Conservation (phyloP, 2,888 invertebrate species). For the Atherix ibis region DNA sequence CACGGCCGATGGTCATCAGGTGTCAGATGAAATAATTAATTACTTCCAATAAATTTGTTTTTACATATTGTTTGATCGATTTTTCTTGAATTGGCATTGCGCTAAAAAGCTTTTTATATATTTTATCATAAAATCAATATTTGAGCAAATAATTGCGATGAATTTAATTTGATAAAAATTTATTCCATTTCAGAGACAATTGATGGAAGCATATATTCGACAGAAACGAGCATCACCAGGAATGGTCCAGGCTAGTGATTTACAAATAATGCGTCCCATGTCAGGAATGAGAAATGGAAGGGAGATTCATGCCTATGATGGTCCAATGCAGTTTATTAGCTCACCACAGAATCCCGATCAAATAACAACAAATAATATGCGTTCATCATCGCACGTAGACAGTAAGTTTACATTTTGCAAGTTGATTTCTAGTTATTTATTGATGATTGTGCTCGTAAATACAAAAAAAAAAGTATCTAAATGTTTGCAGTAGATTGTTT, state of each 20-base stretch:
- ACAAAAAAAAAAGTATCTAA: not conserved
- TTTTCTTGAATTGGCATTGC: too few relatives aligned
- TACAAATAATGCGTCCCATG: conserved; percentile 52
- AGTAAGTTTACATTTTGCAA: conserved; percentile 15
- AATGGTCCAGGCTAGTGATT: conserved; percentile 75
- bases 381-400: conserved; percentile 15
- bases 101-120: too few relatives aligned
- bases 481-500: too few relatives aligned
- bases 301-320: conserved; percentile 48
- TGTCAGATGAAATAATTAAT: too few relatives aligned
- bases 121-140: too few relatives aligned
- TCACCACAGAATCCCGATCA: conserved; percentile 68
- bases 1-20: too few relatives aligned
- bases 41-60: too few relatives aligned
- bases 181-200: conserved; percentile 56
- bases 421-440: not conserved
- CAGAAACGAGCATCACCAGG: conserved; percentile 72
- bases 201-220: conserved; percentile 78
- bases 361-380: conserved; percentile 34
- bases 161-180: too few relatives aligned
- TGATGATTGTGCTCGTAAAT: not conserved
- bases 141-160: too few relatives aligned
- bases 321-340: conserved; percentile 74
- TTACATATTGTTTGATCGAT: too few relatives aligned
- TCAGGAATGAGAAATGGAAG: conserved; percentile 48